Percentiles rank a stretch among this genome's conserved stretches.
These are phyloP conservation scores for Drosophila nebulosa DNA, from an alignment of 1,140 invertebrate species.

Conservation along the genomic window DNA sequence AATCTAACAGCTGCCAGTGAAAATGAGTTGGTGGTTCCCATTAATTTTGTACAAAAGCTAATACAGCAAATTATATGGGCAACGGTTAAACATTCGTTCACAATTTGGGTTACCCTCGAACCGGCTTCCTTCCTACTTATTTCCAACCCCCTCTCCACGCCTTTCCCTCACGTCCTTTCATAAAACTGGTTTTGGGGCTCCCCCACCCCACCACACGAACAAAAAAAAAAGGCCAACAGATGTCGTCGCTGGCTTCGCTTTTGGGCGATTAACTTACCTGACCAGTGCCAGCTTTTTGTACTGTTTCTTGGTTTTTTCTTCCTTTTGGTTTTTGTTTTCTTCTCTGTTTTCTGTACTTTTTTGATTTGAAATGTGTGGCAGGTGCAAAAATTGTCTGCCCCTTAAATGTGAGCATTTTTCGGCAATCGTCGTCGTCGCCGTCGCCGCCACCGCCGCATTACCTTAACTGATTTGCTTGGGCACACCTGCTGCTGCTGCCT, in stretches of 20 bases:
- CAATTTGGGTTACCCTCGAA: slow-evolving; percentile 72
- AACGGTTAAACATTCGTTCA: slow-evolving; percentile 49
- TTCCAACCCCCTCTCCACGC: not conserved
- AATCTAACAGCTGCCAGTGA: slow-evolving; percentile 70
- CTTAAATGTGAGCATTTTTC: slow-evolving; percentile 34
- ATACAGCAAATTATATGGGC: slow-evolving; percentile 73
- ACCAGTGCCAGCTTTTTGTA: slow-evolving; percentile 26
- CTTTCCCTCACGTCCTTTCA: not conserved
- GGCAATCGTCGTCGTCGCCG: not conserved
- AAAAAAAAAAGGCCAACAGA: slow-evolving; percentile 38
- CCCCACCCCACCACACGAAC: too few species aligned
- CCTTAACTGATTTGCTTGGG: slow-evolving; percentile 67
- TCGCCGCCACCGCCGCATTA: not conserved
- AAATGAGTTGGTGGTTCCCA: slow-evolving; percentile 31
- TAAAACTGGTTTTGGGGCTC: slow-evolving; percentile 33
- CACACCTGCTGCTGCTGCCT: slow-evolving; percentile 55
- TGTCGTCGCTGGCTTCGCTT: slow-evolving; percentile 39
- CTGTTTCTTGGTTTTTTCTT: not conserved
- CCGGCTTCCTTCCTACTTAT: slow-evolving; percentile 2
- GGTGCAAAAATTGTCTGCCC: slow-evolving; percentile 51
- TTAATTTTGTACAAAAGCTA: slow-evolving; percentile 70
- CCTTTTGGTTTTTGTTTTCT: not conserved
- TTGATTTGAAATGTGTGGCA: slow-evolving; percentile 67
- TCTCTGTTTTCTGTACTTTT: slow-evolving; percentile 51
- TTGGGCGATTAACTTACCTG: slow-evolving; percentile 64